Percentiles rank a stretch among this genome's conserved stretches.
Evolutionary conservation across 2,888 invertebrate species (phyloP).

Genomic region (Dolichomitus sp.): DNA sequence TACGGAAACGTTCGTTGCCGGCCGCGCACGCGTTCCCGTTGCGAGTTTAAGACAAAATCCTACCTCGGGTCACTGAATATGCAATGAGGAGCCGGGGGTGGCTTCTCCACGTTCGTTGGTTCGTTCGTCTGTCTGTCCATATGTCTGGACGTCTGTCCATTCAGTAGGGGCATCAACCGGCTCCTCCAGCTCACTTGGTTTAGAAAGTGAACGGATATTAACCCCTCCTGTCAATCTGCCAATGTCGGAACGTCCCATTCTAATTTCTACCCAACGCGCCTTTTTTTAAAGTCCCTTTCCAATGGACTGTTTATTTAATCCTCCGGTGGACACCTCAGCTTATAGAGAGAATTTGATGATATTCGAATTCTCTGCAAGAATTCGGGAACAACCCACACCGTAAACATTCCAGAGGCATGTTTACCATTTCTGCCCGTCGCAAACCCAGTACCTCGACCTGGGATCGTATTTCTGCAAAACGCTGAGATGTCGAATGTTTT

Average conservation of each 20-base stretch:
- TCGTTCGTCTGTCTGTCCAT: conserved; percentile 51
- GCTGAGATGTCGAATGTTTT: not conserved
- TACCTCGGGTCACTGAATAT: conserved; percentile 81
- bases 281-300: not conserved
- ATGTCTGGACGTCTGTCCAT: conserved; percentile 72
- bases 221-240: conserved; percentile 72
- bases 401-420: not conserved
- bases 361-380: not conserved
- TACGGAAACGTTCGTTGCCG: conserved; percentile 45
- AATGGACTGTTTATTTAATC: not conserved
- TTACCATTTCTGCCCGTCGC: not conserved
- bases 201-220: conserved; percentile 73
- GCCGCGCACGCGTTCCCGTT: conserved; percentile 43
- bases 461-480: not conserved
- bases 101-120: conserved; percentile 62
- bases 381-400: not conserved
- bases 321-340: not conserved
- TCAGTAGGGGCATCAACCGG: conserved; percentile 59
- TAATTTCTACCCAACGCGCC: conserved; percentile 39
- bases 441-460: not conserved
- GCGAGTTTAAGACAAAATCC: conserved; percentile 80
- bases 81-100: conserved; percentile 80
- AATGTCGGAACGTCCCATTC: conserved; percentile 33
- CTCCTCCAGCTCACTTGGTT: conserved; percentile 38
- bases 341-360: not conserved